A percentile compares a stretch with the other conserved stretches of the same genome.
phyloP scores from a whole-genome alignment of 2,888 invertebrate species.

The Ophion ventricosus region DNA sequence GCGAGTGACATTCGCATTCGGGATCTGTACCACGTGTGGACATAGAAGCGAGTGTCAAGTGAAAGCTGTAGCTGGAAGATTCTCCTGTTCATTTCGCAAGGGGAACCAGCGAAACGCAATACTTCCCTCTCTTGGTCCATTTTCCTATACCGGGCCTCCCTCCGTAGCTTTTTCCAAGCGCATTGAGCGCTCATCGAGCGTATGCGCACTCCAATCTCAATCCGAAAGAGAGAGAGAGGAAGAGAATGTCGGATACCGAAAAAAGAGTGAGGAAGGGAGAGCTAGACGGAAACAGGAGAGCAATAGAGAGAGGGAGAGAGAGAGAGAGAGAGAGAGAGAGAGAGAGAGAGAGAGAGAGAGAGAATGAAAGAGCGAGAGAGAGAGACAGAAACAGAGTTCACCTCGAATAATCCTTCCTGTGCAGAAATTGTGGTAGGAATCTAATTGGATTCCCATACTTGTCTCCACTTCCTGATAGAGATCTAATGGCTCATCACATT shows the following conservation, averaged over 20 bases:
- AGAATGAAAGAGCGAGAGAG: constrained; percentile 14
- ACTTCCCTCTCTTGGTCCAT: background rate
- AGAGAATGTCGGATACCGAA: no score
- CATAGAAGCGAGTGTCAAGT: constrained; percentile 51
- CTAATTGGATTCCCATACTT: no score
- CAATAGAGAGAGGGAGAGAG: no score
- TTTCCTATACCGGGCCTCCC: background rate
- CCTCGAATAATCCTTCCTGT: constrained; percentile 37
- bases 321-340: constrained; percentile 6
- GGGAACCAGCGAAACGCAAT: constrained; percentile 9
- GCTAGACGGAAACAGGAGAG: background rate
- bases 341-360: constrained; percentile 7
- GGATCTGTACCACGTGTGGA: constrained; percentile 58
- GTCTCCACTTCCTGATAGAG: no score
- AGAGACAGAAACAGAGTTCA: background rate
- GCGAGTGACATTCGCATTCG: background rate
- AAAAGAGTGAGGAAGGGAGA: no score
- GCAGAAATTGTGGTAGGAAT: no score
- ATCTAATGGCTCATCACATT: no score
- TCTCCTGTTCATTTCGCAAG: constrained; percentile 28
- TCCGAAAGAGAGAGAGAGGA: constrained; percentile 44
- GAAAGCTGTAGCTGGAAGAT: constrained; percentile 43
- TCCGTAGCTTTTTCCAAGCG: constrained; percentile 24
- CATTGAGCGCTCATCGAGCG: constrained; percentile 48
- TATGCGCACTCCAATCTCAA: constrained; percentile 71